A percentile compares a stretch with the other conserved stretches of the same genome.
These are phyloP conservation scores for Drusus annulatus DNA, from an alignment of 1,140 invertebrate genomes.

Conservation along the genomic window DNA sequence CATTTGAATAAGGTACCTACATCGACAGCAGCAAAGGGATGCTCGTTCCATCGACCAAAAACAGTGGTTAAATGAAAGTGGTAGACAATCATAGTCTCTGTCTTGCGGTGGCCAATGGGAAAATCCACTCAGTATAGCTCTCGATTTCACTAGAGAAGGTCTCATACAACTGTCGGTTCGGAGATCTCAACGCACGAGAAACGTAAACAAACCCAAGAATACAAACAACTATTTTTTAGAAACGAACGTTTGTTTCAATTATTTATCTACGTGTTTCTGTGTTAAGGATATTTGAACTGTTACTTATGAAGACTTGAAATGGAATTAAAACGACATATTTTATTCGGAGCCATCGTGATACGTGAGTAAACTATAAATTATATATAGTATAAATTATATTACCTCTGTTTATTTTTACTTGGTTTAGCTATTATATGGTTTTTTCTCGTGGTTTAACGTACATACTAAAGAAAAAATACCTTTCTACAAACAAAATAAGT, in stretches of 20 bases:
- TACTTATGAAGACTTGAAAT: background rate
- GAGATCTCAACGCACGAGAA: conserved; percentile 1
- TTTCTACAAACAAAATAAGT: too few relatives aligned
- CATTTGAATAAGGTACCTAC: too few relatives aligned
- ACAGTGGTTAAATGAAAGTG: background rate
- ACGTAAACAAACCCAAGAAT: conserved; percentile 20
- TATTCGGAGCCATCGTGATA: conserved; percentile 7
- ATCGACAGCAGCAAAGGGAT: too few relatives aligned
- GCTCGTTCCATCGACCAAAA: too few relatives aligned
- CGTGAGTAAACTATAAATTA: background rate
- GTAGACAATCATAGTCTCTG: background rate
- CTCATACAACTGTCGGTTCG: background rate
- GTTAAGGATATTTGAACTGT: too few relatives aligned
- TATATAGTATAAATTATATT: background rate
- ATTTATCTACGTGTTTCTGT: background rate
- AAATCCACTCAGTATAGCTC: conserved; percentile 6
- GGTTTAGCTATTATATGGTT: too few relatives aligned
- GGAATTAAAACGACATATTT: conserved; percentile 6
- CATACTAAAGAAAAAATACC: too few relatives aligned
- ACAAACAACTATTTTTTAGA: background rate
- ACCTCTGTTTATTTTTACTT: too few relatives aligned
- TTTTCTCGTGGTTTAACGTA: too few relatives aligned
- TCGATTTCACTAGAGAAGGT: conserved; percentile 14
- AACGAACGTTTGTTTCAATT: background rate
- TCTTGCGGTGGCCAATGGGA: background rate